Percentiles rank a stretch among this genome's conserved stretches.
Evolutionary conservation across 1,140 invertebrate genomes (phyloP).

Genomic region (Drosophila nebulosa): DNA sequence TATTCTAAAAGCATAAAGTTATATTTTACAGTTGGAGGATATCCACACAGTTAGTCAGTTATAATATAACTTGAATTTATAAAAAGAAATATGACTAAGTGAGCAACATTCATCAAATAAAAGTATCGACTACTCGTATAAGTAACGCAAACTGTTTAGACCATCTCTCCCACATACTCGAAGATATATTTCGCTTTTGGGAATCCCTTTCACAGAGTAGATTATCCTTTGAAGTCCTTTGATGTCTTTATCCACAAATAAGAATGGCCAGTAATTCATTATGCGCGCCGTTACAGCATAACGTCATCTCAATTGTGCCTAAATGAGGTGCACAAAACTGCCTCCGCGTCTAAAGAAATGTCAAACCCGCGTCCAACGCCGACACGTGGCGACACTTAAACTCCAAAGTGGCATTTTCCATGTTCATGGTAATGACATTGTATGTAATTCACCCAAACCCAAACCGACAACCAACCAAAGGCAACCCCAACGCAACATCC

Average conservation of each 20-base stretch:
- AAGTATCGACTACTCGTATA: not conserved
- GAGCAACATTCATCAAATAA: not conserved
- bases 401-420: slow-evolving; percentile 50
- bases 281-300: not conserved
- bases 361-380: not conserved
- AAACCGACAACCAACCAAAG: not conserved
- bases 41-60: too few species aligned
- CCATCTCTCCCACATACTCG: not conserved
- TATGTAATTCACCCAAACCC: slow-evolving; percentile 1
- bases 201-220: not conserved
- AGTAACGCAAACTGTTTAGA: not conserved
- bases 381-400: slow-evolving; percentile 53
- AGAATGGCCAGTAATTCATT: slow-evolving; percentile 27
- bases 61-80: too few species aligned
- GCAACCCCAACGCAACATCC: not conserved
- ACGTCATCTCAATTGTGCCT: slow-evolving; percentile 20
- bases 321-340: slow-evolving; percentile 28
- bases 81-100: too few species aligned
- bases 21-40: too few species aligned
- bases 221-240: slow-evolving; percentile 39
- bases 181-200: not conserved
- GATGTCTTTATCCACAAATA: slow-evolving; percentile 32
- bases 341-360: slow-evolving; percentile 20
- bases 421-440: slow-evolving; percentile 29
- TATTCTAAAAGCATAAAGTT: too few species aligned